phyloP scores from a whole-genome alignment of 2,888 invertebrate species.

The Thysanoteuthis rhombus region DNA sequence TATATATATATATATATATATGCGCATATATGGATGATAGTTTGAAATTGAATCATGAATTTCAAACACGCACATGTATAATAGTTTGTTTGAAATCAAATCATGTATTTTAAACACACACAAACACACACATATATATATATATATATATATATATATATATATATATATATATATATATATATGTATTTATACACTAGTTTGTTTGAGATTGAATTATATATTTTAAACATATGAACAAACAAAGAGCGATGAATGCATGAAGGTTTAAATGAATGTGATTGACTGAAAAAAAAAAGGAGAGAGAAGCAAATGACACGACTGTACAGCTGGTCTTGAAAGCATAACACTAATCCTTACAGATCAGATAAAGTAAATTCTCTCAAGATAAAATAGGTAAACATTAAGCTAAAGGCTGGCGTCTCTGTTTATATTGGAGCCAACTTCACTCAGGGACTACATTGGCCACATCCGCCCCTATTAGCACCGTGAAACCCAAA shows the following conservation, averaged over 20 bases:
- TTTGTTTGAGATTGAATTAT: neutral
- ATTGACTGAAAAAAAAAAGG: neutral
- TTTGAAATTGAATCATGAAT: too few relatives aligned
- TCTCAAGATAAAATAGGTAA: neutral
- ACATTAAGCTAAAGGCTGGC: neutral
- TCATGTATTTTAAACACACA: too few relatives aligned
- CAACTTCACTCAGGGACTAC: neutral
- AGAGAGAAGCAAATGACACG: neutral
- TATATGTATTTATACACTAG: neutral
- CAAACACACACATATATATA: neutral
- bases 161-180: neutral
- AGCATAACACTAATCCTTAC: neutral
- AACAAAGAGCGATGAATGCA: neutral
- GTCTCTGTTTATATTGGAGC: neutral
- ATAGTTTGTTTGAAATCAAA: too few relatives aligned
- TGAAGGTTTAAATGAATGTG: neutral
- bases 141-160: neutral
- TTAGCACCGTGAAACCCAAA: neutral
- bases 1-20: neutral
- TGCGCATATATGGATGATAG: neutral
- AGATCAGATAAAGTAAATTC: slow-evolving; percentile 12
- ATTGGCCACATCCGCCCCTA: neutral
- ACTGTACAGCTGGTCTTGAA: neutral
- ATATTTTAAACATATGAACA: neutral
- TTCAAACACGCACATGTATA: too few relatives aligned